Percentiles rank a stretch among this genome's conserved stretches.
Conservation (phyloP, 2,797 vertebrate species). For the Limnodromus scolopaceus region DNA sequence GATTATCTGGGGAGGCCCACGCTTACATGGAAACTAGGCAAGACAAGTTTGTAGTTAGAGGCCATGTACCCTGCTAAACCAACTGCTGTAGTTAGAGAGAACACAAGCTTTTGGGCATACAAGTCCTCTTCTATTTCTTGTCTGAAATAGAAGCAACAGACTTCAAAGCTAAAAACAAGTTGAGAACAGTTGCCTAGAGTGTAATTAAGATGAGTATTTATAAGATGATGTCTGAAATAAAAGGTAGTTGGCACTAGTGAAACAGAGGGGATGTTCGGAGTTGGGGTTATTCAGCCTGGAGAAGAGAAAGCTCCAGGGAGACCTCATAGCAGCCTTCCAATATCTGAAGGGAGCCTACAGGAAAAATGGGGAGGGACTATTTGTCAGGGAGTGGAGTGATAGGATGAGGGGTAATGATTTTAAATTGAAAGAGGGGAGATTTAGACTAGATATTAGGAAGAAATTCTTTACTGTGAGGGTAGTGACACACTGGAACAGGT, state of each 20-base stretch:
- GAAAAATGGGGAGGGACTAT: no score
- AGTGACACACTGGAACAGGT: no score
- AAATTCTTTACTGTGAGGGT: no score
- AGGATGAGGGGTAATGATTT: no score
- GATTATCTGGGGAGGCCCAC: not conserved
- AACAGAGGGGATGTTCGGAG: slow-evolving; percentile 20
- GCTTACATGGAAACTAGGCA: not conserved
- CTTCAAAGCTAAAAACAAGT: slow-evolving; percentile 71
- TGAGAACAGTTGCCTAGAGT: slow-evolving; percentile 66
- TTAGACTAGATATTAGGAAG: no score
- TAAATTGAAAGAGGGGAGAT: no score
- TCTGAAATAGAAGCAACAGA: slow-evolving; percentile 72
- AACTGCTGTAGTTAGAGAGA: slow-evolving; percentile 24
- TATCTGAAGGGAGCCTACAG: no score
- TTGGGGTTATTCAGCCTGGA: no score
- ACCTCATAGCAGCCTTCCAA: no score
- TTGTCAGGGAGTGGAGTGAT: no score
- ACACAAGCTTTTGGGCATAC: slow-evolving; percentile 38
- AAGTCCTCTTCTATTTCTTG: slow-evolving; percentile 39
- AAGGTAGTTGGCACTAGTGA: slow-evolving; percentile 58
- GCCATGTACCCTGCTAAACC: slow-evolving; percentile 22
- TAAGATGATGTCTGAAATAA: slow-evolving; percentile 62
- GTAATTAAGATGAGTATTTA: slow-evolving; percentile 67
- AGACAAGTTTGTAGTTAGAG: slow-evolving; percentile 15
- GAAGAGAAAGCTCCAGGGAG: no score